Percentiles rank a stretch among this genome's conserved stretches.
These are phyloP conservation scores for Umimayanthus chanpuru DNA, from an alignment of 92 coral and sea anemone genomes.

Conservation along the genomic window DNA sequence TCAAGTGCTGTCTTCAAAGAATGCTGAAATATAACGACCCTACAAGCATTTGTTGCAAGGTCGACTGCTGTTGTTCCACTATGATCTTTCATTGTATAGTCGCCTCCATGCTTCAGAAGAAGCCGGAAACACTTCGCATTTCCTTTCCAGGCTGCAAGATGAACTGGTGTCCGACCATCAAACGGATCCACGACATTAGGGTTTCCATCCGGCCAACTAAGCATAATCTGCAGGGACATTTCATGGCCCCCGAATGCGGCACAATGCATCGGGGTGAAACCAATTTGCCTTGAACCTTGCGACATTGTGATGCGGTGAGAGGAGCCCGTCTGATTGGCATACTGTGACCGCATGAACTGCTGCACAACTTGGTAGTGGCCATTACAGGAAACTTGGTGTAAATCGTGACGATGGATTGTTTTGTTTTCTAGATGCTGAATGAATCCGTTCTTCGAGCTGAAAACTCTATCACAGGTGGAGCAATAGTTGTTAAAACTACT, in stretches of 20 bases:
- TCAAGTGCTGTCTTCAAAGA: no score
- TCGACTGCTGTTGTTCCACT: conserved; percentile 44
- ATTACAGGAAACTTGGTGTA: conserved; percentile 73
- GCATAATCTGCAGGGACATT: conserved; percentile 68
- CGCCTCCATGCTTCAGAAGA: conserved; percentile 63
- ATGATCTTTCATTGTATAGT: conserved; percentile 32
- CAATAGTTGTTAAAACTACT: conserved; percentile 39
- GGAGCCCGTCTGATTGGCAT: conserved; percentile 57
- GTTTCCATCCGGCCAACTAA: conserved; percentile 69
- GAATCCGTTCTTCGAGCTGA: conserved; percentile 38
- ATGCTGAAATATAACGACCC: conserved; percentile 11
- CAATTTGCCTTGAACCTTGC: conserved; percentile 47
- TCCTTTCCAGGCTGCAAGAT: conserved; percentile 77
- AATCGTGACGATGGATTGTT: conserved; percentile 57
- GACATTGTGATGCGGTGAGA: conserved; percentile 50
- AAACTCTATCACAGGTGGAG: conserved; percentile 35
- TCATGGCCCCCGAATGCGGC: conserved; percentile 76
- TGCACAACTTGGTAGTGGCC: conserved; percentile 55
- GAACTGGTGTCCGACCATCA: conserved; percentile 75
- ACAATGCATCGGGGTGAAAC: conserved; percentile 79
- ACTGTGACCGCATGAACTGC: conserved; percentile 44
- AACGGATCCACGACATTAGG: conserved; percentile 60
- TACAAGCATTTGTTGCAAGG: conserved; percentile 37
- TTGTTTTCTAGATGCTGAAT: conserved; percentile 65
- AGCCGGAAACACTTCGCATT: conserved; percentile 49